Conservation (phyloP, 2,888 invertebrate species). For the Phytoseiulus persimilis region DNA sequence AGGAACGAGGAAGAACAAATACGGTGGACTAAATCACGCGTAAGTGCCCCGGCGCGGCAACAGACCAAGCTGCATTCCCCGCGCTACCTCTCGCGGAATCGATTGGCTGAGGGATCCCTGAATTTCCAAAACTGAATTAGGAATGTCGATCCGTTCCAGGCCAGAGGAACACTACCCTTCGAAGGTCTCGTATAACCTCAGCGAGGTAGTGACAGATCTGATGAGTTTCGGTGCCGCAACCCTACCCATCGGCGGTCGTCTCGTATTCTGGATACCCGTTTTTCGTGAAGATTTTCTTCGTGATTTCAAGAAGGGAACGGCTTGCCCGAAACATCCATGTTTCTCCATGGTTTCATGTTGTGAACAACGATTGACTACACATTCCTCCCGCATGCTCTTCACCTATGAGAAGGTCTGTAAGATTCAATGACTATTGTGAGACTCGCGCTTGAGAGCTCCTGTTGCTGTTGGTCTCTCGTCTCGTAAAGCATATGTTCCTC, state of each 20-base stretch:
- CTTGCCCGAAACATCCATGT: slow-evolving; percentile 65
- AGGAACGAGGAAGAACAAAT: slow-evolving; percentile 56
- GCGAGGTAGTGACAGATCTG: slow-evolving; percentile 73
- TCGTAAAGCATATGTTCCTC: no score
- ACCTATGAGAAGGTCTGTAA: slow-evolving; percentile 71
- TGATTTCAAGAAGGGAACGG: slow-evolving; percentile 6
- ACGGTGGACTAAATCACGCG: not conserved
- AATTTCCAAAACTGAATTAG: no score
- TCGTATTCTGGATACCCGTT: slow-evolving; percentile 93
- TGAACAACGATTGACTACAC: slow-evolving; percentile 74
- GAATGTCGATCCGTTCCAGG: slow-evolving; percentile 44
- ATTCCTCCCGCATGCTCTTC: slow-evolving; percentile 70
- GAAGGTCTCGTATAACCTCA: slow-evolving; percentile 71
- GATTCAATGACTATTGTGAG: not conserved
- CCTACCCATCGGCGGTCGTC: slow-evolving; percentile 64
- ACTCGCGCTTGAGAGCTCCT: no score
- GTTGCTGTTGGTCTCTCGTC: no score
- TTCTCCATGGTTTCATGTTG: slow-evolving; percentile 70
- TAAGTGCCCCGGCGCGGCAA: not conserved
- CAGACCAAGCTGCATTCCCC: not conserved
- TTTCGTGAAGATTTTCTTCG: slow-evolving; percentile 59
- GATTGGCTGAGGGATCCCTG: no score
- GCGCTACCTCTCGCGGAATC: not conserved
- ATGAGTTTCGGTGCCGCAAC: slow-evolving; percentile 70
- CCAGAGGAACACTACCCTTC: slow-evolving; percentile 51